These are phyloP conservation scores for Rhegmatorhina hoffmannsi DNA, from an alignment of 2,113 vertebrate species.

Conservation along the genomic window DNA sequence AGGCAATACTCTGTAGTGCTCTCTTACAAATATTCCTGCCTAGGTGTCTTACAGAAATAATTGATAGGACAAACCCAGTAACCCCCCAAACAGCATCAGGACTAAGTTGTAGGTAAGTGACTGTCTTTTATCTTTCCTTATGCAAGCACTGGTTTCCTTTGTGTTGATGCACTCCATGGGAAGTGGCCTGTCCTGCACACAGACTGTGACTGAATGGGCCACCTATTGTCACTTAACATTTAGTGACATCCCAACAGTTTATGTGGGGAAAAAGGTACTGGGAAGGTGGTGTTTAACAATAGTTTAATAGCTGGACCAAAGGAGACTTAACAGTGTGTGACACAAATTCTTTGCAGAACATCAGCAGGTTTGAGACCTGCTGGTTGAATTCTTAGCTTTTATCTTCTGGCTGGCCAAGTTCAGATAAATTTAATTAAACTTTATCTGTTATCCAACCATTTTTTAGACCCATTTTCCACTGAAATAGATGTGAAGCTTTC, in stretches of 20 bases:
- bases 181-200: not conserved
- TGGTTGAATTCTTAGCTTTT: not conserved
- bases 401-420: not conserved
- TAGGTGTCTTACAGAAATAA: not conserved
- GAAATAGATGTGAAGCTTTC: not conserved
- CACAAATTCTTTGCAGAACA: not conserved
- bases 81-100: not conserved
- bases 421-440: not conserved
- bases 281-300: not conserved
- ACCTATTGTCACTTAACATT: not conserved
- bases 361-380: not conserved
- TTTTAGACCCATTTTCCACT: not conserved
- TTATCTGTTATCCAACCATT: not conserved
- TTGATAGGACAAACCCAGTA: not conserved
- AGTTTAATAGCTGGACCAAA: not conserved
- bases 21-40: not conserved
- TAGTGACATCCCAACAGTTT: not conserved
- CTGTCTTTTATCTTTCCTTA: not conserved
- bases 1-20: not conserved
- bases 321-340: not conserved
- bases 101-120: not conserved
- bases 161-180: not conserved
- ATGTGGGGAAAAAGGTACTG: not conserved
- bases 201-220: not conserved
- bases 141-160: not conserved